A percentile compares a stretch with the other conserved stretches of the same genome.
phyloP scores from a whole-genome alignment of 2,797 vertebrate species.

The Crenichthys baileyi region DNA sequence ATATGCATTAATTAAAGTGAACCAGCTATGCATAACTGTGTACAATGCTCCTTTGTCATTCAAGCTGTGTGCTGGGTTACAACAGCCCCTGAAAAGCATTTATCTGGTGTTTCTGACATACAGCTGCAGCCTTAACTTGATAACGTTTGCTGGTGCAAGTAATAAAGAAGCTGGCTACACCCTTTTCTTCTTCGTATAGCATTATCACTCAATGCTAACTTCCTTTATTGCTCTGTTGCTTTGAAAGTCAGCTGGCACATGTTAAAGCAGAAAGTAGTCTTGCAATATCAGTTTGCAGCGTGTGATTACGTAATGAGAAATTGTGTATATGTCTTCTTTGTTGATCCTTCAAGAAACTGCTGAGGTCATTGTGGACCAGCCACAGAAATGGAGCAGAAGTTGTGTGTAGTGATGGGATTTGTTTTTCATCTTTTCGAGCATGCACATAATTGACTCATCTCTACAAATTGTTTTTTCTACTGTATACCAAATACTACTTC shows the following conservation, averaged over 20 bases:
- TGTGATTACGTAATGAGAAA: not conserved
- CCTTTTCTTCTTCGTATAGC: not conserved
- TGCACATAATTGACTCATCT: not conserved
- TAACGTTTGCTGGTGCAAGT: not conserved
- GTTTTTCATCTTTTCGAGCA: not conserved
- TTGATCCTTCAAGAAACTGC: not conserved
- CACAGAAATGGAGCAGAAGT: not conserved
- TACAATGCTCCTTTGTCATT: not conserved
- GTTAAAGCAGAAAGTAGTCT: not conserved
- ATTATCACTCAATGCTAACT: constrained; percentile 6
- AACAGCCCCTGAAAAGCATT: not conserved
- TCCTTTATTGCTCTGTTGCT: not conserved
- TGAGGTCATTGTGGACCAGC: not conserved
- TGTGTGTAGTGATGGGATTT: not conserved
- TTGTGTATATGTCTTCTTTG: not conserved
- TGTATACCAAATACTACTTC: not conserved
- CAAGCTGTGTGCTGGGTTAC: not conserved
- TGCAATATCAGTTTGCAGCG: not conserved
- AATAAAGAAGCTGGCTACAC: not conserved
- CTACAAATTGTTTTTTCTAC: not conserved
- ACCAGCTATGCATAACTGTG: not conserved
- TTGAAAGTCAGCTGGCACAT: constrained; percentile 10
- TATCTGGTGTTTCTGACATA: not conserved
- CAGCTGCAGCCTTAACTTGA: not conserved
- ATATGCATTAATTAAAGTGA: not conserved